These are phyloP conservation scores for Chionodraco myersi DNA, from an alignment of 2,113 vertebrate species.

Conservation along the genomic window DNA sequence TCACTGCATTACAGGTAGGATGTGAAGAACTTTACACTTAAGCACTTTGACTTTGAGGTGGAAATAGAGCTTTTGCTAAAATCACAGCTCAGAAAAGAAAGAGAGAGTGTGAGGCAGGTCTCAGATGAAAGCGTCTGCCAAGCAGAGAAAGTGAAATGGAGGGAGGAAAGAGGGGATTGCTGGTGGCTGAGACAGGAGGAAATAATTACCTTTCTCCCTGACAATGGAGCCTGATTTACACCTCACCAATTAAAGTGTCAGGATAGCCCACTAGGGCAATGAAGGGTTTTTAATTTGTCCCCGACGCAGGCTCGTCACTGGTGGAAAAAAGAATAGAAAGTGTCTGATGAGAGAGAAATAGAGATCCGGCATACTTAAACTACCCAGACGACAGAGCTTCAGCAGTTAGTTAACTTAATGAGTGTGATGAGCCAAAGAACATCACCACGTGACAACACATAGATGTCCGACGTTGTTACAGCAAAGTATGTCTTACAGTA, in stretches of 20 bases:
- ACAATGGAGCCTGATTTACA: conserved; percentile 77
- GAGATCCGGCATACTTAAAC: conserved; percentile 56
- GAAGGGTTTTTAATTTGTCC: conserved; percentile 44
- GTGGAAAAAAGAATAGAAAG: conserved; percentile 34
- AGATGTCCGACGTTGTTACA: conserved; percentile 35
- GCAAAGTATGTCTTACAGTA: background rate
- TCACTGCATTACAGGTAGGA: conserved; percentile 23
- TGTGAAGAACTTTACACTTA: conserved; percentile 22
- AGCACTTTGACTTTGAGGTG: conserved; percentile 2
- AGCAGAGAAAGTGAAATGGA: conserved; percentile 21
- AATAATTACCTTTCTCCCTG: conserved; percentile 76
- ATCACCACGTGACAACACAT: background rate
- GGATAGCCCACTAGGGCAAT: conserved; percentile 32
- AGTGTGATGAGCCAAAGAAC: conserved; percentile 13
- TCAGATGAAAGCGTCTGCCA: conserved; percentile 32
- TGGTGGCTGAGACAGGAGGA: conserved; percentile 67
- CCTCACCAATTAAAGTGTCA: conserved; percentile 79
- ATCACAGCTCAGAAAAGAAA: conserved; percentile 4
- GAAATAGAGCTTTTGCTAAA: conserved; percentile 20
- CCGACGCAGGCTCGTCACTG: conserved; percentile 21
- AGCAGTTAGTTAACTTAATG: conserved; percentile 65
- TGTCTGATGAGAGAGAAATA: conserved; percentile 44
- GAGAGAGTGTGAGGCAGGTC: background rate
- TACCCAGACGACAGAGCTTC: conserved; percentile 11
- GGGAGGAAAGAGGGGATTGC: conserved; percentile 25